Evolutionary conservation across 2,888 invertebrate genomes (phyloP), one percentile per base, ranked within the genome.

Genomic region (Drosophila nigricruria): DNA sequence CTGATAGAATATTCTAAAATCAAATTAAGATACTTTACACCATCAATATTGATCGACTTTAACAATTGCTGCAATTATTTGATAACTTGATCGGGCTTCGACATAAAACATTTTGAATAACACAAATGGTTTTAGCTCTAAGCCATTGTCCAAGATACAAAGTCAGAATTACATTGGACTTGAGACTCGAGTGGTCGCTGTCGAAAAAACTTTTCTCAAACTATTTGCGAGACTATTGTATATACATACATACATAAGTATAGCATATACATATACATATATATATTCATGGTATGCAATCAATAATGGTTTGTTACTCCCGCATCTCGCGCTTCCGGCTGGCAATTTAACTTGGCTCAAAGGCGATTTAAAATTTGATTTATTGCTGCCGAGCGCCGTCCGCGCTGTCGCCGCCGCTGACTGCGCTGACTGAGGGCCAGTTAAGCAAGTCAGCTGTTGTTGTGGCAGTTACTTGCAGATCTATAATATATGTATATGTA

Each of bases 301-400:
- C 61, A 73, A 67, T 69, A 60, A 42, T 62, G 69, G 61, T 45
- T 70, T 64, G 70, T 56, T 49, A 56, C 61, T 54, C 49, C 68
- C 68, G 68, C 69, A 69, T 65, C 76, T 65, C 61, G 52, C 57
- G 76, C 82, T 84, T 80, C 82, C 84, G 82, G 85, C 83, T 81
- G 86, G 86, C 85, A 84, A 85, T 85, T 84, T 78, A 83, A 81
- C 71, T 85, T 84, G 67, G 85, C 83, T 85, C 80, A 81, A 83
- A 85, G 81, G 85, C 83, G 85, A 82, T 81, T 83, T 77, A 66
- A 76, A 83, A 85, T 84, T 85, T 84, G 85, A 84, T 85, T 84
- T 84, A 84, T 84, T 85, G 80, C 85, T 79, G 60, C 64, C 40
- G 75, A 76, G 60, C 27, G 63, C 57, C 38, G 57, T 43, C 40